phyloP scores from a whole-genome alignment of 2,113 vertebrate species.

The Phaetusa simplex region DNA sequence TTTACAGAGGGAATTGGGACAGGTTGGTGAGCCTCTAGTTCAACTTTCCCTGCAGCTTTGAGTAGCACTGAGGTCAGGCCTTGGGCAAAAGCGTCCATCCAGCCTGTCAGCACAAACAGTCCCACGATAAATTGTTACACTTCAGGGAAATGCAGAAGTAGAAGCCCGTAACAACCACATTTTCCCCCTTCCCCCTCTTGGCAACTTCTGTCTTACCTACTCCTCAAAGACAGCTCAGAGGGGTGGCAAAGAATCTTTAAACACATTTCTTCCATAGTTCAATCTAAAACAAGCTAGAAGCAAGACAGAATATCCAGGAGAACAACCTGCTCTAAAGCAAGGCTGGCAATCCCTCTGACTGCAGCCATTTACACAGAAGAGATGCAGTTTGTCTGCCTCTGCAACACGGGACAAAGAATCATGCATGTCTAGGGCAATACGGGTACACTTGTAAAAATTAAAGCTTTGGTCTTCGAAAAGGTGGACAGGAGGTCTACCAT shows the following conservation, averaged over 20 bases:
- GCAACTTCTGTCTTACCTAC: neutral
- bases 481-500: neutral
- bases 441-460: neutral
- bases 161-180: neutral
- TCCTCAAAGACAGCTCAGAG: neutral
- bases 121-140: neutral
- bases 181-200: neutral
- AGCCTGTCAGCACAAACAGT: neutral
- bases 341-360: neutral
- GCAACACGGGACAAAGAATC: neutral
- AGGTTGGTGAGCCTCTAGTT: neutral
- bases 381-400: neutral
- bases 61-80: neutral
- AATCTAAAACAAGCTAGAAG: neutral
- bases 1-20: neutral
- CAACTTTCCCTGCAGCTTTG: neutral
- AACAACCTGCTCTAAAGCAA: neutral
- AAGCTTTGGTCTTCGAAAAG: neutral
- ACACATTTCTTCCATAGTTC: neutral
- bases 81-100: neutral
- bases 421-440: fast-evolving
- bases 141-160: neutral
- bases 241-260: neutral
- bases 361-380: neutral
- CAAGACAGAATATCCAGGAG: neutral